A percentile compares a stretch with the other conserved stretches of the same genome.
phyloP scores from a whole-genome alignment of 2,888 invertebrate genomes.

The Rhyacophila evoluta region DNA sequence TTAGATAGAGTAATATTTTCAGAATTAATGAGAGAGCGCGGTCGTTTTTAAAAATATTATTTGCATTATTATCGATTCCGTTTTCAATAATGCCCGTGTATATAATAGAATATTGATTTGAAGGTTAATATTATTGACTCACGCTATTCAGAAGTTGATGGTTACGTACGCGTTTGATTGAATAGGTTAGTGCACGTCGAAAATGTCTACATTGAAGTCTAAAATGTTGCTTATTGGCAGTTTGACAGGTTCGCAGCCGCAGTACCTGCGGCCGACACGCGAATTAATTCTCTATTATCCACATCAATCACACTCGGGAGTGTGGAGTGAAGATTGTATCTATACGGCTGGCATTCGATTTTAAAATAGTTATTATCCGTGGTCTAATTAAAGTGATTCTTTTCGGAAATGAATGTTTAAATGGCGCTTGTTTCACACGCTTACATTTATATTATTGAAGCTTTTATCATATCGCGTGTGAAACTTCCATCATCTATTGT shows the following conservation, averaged over 20 bases:
- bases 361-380: no score
- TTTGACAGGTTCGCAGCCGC: background rate
- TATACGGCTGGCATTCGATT: no score
- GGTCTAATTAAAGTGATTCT: no score
- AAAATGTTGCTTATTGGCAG: background rate
- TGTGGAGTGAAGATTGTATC: no score
- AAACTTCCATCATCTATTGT: no score
- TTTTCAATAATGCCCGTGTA: background rate
- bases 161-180: background rate
- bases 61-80: conserved; percentile 1
- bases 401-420: no score
- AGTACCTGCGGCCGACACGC: no score
- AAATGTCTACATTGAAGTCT: background rate
- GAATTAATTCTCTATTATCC: no score
- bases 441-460: no score
- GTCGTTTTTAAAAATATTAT: background rate
- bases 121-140: background rate
- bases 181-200: background rate
- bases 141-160: background rate
- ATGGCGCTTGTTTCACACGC: no score
- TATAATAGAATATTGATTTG: background rate
- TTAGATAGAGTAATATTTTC: background rate
- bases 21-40: conserved; percentile 6
- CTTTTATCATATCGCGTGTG: no score
- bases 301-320: no score